Base-by-base conservation (phyloP, 2,113 vertebrate species). In the Antidorcas marsupialis region DNA sequence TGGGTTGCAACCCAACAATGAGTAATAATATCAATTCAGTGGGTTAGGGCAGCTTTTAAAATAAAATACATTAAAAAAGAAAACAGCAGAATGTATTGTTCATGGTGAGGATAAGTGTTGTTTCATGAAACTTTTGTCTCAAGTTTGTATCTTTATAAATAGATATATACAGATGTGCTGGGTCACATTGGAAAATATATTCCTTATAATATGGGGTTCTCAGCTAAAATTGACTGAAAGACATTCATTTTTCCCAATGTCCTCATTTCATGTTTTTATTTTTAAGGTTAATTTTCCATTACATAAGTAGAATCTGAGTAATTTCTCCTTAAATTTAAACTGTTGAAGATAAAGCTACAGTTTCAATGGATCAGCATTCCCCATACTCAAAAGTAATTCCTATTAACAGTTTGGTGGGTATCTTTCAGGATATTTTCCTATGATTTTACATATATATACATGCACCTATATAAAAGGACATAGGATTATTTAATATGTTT, bases 311-410 rank as follows among this genome's bases (percentile, higher is more conserved):
- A 59, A 71, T 67, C 79, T 95, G 28, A 64, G 36, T 84, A 95
- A 96, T 67, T 78, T 64, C 27, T 96, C 33, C 86, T 91, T 30
- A 92, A 89, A 55, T 60, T 53, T 59, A 93, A 82, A 52, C 4
- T 28, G 57, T 87, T 93, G 76, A 71, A 85, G 36, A 96, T 57
- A 87, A 95, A 96, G 15, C 30, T 92, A 57, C 1, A 86, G 43
- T 57, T 50, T 15, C 17, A 2, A 52, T 90, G 53, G n/a, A 83
- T 59, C 47, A 89, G 15, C 19, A 62, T 9, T 89, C 43, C 60
- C 7, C 25, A 91, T 74, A 36, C 62, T 82, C 71, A 96, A 62
- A 96, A 96, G 16, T 76, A 97, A 94, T 81, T 52, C n/a, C 43
- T 79, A 79, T 81, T 89, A 84, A 59, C 17, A 92, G 23, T 92